phyloP scores from a whole-genome alignment of 35 echinoderm and acorn worm genomes.

The Ptychodera flava region DNA sequence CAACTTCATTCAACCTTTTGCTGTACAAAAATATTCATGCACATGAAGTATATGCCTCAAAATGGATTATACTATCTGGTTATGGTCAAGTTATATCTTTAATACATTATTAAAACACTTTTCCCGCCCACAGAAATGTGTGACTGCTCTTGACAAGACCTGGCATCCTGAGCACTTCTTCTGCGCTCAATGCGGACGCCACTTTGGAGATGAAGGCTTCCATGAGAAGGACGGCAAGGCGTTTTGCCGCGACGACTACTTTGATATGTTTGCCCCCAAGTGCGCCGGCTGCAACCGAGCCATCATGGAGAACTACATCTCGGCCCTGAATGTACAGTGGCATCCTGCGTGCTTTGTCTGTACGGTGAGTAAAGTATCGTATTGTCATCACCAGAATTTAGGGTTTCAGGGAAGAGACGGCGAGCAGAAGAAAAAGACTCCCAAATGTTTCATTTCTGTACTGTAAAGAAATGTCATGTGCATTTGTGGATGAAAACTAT shows the following conservation, averaged over 20 bases:
- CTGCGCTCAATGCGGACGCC: conserved; percentile 88
- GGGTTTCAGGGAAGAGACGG: too few relatives aligned
- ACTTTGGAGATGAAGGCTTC: conserved; percentile 83
- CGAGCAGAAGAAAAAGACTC: too few relatives aligned
- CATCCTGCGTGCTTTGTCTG: conserved; percentile 98
- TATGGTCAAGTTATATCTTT: too few relatives aligned
- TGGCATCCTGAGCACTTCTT: conserved; percentile 99
- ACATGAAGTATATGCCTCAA: too few relatives aligned
- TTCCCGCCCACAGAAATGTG: conserved; percentile 82
- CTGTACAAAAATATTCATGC: too few relatives aligned
- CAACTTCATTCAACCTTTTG: too few relatives aligned
- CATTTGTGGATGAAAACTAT: too few relatives aligned
- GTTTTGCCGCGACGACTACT: conserved; percentile 92
- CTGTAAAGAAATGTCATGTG: too few relatives aligned
- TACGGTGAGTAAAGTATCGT: conserved; percentile 43
- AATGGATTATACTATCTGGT: too few relatives aligned
- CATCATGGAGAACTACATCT: conserved; percentile 98
- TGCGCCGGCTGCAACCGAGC: conserved; percentile 86
- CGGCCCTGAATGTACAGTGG: conserved; percentile 94
- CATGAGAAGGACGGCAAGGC: conserved; percentile 95
- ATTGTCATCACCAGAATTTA: too few relatives aligned
- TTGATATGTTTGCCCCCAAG: conserved; percentile 97
- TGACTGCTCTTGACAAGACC: conserved; percentile 92
- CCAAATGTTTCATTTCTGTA: too few relatives aligned
- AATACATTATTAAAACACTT: too few relatives aligned